Percentiles rank a stretch among this genome's conserved stretches.
Conservation (phyloP, 1,140 invertebrate species). For the Tyrophagus putrescentiae region DNA sequence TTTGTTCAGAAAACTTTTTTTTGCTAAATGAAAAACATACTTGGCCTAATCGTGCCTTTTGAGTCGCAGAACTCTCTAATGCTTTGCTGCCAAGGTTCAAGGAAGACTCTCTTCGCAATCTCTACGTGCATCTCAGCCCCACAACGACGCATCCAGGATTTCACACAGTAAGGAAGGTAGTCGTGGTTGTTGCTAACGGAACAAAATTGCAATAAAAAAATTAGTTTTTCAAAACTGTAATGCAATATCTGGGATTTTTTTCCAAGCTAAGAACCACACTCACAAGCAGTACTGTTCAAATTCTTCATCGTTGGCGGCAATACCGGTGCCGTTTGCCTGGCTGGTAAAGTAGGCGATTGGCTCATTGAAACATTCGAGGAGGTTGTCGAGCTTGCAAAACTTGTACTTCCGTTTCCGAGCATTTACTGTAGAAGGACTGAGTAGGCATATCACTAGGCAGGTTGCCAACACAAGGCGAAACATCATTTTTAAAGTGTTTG, state of each 20-base stretch:
- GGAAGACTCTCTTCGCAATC: not conserved
- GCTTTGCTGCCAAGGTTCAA: not conserved
- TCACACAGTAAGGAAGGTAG: slow-evolving; percentile 1
- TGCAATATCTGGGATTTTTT: too few species aligned
- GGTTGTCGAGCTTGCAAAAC: not conserved
- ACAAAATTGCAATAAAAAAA: not conserved
- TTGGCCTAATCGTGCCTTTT: not conserved
- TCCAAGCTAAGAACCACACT: not conserved
- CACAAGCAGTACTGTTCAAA: not conserved
- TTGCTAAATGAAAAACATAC: too few species aligned
- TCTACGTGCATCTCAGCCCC: not conserved
- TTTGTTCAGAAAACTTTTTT: too few species aligned
- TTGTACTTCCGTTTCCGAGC: not conserved
- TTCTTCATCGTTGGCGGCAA: not conserved
- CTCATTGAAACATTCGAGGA: not conserved
- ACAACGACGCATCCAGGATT: not conserved
- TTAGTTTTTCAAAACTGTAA: not conserved
- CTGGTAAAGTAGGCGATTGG: not conserved
- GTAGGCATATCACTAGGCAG: not conserved
- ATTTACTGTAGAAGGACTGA: not conserved
- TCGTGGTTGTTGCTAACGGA: slow-evolving; percentile 3
- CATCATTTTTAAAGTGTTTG: not conserved
- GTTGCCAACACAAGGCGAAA: not conserved
- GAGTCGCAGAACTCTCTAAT: not conserved
- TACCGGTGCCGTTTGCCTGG: not conserved